Base-by-base conservation (phyloP, 2,797 vertebrate genomes). In the Jordanella pulchra region DNA sequence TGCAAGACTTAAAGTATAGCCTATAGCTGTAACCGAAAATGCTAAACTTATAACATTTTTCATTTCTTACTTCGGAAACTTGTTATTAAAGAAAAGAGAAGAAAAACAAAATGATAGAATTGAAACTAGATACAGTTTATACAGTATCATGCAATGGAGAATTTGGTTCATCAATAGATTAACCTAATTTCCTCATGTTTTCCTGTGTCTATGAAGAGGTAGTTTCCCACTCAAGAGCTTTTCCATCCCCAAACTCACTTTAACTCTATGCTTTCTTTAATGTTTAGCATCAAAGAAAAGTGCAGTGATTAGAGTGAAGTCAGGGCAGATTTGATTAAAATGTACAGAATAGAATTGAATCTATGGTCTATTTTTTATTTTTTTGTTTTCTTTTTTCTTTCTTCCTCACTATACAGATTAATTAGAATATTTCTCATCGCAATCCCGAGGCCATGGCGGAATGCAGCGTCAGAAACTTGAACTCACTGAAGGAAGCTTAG, bases 261-360 rank as follows among this genome's bases (percentile, higher is more conserved):
- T 61, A 63, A 75, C 75, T 75, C 32, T 80, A 83, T 84, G 79
- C 81, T 84, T 84, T 86, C 80, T 89, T 84, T 88, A 84, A 81
- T 82, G 80, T 86, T 87, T 73, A 84, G 85, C 83, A 77, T 86
- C 75, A 83, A 71, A 77, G 78, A 77, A 84, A 86, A 84, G 80
- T 82, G 73, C 73, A 72, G 83, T 83, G 87, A 86, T 89, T 90
- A 89, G 84, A 89, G 79, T 65, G 68, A 85, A 73, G 80, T 86
- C 84, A 73, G 71, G 77, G 55, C 73, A 86, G 82, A 83, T 88
- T 85, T 87, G 81, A 92, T 92, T 88, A 90, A 90, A 89, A 79
- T 73, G 74, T 74, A 89, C 47, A 45, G 53, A 81, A 76, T 81
- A 77, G 78, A 82, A 84, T 79, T 84, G 77, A 89, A 82, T 86